phyloP scores from a whole-genome alignment of 2,888 invertebrate genomes.

The Imbricaverruca yamaguchii region DNA sequence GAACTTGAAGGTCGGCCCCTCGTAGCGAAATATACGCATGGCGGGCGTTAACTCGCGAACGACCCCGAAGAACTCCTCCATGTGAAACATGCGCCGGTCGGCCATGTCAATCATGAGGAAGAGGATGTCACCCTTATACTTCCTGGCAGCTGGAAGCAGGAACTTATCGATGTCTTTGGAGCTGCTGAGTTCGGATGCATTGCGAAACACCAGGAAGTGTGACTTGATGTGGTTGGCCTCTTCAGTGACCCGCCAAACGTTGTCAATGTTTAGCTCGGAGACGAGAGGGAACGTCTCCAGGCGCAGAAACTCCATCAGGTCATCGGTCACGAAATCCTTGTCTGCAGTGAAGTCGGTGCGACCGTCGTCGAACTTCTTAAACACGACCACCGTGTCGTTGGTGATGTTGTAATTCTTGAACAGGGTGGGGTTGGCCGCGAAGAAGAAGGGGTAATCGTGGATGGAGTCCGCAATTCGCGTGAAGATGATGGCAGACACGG shows the following conservation, averaged over 20 bases:
- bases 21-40: constrained; percentile 22
- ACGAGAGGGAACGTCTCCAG: constrained; percentile 12
- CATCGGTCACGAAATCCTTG: constrained; percentile 5
- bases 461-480: background rate
- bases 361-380: constrained; percentile 19
- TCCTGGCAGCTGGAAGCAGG: background rate
- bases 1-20: constrained; percentile 20
- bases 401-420: background rate
- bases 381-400: constrained; percentile 3
- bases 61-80: constrained; percentile 26
- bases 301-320: background rate
- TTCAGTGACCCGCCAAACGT: constrained; percentile 8
- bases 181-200: background rate
- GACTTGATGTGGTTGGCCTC: constrained; percentile 9
- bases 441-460: constrained; percentile 16
- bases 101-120: constrained; percentile 22
- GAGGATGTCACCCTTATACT: background rate
- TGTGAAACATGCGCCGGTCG: constrained; percentile 13
- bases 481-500: constrained; percentile 4
- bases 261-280: constrained; percentile 1
- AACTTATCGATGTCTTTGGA: too few species aligned
- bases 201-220: background rate
- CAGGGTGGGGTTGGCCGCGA: background rate
- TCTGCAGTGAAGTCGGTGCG: background rate
- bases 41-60: background rate